These are phyloP conservation scores for Callipepla squamata DNA, from an alignment of 2,113 vertebrate species.

Conservation along the genomic window DNA sequence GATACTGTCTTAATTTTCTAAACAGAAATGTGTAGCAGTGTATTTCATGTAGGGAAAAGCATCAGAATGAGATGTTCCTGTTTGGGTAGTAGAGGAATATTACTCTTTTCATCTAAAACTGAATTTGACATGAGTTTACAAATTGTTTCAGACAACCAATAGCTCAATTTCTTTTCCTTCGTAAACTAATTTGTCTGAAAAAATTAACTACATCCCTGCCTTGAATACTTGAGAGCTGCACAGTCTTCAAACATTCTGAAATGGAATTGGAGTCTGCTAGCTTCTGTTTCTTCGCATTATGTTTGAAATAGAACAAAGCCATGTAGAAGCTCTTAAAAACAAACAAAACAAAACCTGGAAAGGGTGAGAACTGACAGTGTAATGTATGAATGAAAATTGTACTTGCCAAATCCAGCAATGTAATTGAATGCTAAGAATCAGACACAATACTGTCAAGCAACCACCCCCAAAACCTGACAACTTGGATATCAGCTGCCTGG, in stretches of 20 bases:
- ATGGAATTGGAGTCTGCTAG: not conserved
- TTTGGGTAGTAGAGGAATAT: not conserved
- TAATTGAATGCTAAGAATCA: not conserved
- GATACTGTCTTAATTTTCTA: not conserved
- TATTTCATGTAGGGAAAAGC: not conserved
- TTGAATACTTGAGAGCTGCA: not conserved
- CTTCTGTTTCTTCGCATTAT: not conserved
- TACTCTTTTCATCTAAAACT: not conserved
- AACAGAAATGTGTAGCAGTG: not conserved
- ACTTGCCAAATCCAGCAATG: not conserved
- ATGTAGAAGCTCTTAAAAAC: not conserved
- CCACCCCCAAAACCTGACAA: not conserved
- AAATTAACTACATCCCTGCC: not conserved
- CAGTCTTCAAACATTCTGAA: not conserved
- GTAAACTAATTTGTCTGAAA: conserved; percentile 16
- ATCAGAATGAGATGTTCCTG: not conserved
- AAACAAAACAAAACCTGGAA: not conserved
- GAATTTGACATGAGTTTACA: not conserved
- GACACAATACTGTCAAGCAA: not conserved
- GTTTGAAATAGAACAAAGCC: not conserved
- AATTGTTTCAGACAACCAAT: not conserved
- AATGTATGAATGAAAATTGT: not conserved
- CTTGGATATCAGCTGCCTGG: not conserved
- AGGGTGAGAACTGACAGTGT: not conserved
- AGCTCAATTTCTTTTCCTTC: not conserved